Evolutionary conservation across 1,140 invertebrate species (phyloP), one percentile per base, ranked within the genome.

Genomic region (Diachasma alloeum): DNA sequence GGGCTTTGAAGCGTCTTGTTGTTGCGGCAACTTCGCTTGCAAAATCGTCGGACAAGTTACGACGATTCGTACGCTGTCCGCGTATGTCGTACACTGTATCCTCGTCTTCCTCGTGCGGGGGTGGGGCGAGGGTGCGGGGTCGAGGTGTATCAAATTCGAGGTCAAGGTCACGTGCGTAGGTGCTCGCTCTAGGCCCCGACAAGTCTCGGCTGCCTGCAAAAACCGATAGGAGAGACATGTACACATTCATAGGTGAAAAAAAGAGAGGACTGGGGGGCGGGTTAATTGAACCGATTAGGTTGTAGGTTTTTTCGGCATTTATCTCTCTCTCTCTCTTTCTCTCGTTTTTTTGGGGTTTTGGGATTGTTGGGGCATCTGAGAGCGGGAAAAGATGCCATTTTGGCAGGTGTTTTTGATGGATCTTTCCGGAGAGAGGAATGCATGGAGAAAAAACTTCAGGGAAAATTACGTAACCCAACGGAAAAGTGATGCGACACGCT

Each of bases 31-130:
- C 78, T 11, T 88, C 86, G 74, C 81, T 84, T 11, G 83, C 87
- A 44, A 89, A 88, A 46, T 89, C 86, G 0, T 89, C 85, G 19
- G 83, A 79, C 17, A 87, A 59, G 19, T 67, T 79, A 0, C 79
- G 81, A 15, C 87, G 82, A 5, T 83, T 81, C 1, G 83, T 88
- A 0, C 88, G 84, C 42, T 89, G 88, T 0, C 88, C 88, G 26
- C 87, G 87, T 66, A 86, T 88, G 77, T 90, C 88, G 80, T 85
- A 90, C 17, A 90, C 87, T 15, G 84, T 86, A 31, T 90, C 88
- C 79, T 87, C 88, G 19, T 85, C 85, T 42, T 87, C 83, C 56
- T 83, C 74, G 79, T 78, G 75, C 78, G 46, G 26, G 80, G 63
- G 36, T 72, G 78, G 70, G 81, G 80, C 46, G 63, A 68, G 82